A percentile compares a stretch with the other conserved stretches of the same genome.
phyloP scores from a whole-genome alignment of 2,113 vertebrate genomes.

The Morphnarchus princeps region DNA sequence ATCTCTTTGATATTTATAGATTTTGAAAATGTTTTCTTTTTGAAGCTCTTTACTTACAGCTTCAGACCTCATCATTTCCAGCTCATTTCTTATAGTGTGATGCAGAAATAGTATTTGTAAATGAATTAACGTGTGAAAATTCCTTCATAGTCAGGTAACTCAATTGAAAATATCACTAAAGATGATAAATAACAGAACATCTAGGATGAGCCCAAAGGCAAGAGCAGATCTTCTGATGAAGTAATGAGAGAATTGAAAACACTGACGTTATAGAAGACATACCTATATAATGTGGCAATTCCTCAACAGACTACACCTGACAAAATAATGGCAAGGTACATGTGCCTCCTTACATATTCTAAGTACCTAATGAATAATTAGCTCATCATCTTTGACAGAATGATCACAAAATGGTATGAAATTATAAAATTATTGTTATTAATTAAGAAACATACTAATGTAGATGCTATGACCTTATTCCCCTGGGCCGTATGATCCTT shows the following conservation, averaged over 20 bases:
- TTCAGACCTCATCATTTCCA: background rate
- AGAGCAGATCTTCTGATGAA: background rate
- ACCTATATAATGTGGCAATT: background rate
- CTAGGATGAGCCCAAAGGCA: background rate
- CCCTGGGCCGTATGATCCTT: background rate
- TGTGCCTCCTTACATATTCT: background rate
- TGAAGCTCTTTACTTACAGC: background rate
- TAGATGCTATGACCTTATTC: background rate
- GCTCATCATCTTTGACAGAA: background rate
- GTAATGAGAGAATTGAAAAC: background rate
- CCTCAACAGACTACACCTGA: background rate
- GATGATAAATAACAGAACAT: background rate
- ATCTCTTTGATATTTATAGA: background rate
- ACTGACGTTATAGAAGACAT: background rate
- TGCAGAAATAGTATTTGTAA: background rate
- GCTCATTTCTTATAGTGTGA: background rate
- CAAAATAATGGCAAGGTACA: background rate
- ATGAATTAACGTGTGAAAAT: background rate
- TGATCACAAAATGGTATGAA: background rate
- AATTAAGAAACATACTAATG: background rate
- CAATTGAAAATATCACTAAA: background rate
- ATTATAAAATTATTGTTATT: background rate
- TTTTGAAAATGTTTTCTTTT: background rate
- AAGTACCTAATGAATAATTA: background rate
- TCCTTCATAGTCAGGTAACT: background rate